These are phyloP conservation scores for Dromius quadrimaculatus DNA, from an alignment of 2,888 invertebrate genomes.

Conservation along the genomic window DNA sequence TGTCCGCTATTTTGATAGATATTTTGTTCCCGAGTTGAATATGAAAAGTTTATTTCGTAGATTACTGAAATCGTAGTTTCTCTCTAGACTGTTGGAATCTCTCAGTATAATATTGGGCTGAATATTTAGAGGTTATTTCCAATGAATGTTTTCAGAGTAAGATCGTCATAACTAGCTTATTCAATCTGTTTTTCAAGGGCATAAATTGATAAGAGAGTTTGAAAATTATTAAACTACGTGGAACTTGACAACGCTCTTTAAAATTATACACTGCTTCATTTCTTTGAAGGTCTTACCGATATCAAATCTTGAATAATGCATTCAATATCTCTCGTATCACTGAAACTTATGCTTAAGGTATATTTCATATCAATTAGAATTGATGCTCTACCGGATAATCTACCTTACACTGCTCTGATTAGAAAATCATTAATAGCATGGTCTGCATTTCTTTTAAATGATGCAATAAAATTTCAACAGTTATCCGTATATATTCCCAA, in stretches of 20 bases:
- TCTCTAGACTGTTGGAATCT: conserved; percentile 29
- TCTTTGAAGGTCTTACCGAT: conserved; percentile 15
- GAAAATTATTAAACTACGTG: background rate
- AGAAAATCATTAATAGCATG: too few species aligned
- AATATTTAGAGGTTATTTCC: conserved; percentile 21
- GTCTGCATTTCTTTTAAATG: conserved; percentile 13
- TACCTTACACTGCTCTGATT: background rate
- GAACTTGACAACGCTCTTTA: conserved; percentile 7
- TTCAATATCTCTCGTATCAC: background rate
- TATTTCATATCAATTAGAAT: conserved; percentile 2
- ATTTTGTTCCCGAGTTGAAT: background rate
- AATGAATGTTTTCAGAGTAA: conserved; percentile 44
- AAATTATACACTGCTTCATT: conserved; percentile 30
- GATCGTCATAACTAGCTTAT: conserved; percentile 23
- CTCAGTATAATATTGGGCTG: conserved; percentile 28
- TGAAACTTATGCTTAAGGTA: background rate
- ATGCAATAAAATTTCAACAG: conserved; percentile 5
- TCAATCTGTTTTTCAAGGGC: conserved; percentile 8
- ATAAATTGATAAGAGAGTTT: background rate
- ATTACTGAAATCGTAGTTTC: conserved; percentile 35
- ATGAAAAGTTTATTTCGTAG: conserved; percentile 30
- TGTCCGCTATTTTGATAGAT: background rate
- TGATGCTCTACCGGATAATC: conserved; percentile 7
- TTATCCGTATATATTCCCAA: conserved; percentile 51
- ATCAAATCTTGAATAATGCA: conserved; percentile 7